Conservation (phyloP, 2,113 vertebrate species). For the Ovis canadensis region DNA sequence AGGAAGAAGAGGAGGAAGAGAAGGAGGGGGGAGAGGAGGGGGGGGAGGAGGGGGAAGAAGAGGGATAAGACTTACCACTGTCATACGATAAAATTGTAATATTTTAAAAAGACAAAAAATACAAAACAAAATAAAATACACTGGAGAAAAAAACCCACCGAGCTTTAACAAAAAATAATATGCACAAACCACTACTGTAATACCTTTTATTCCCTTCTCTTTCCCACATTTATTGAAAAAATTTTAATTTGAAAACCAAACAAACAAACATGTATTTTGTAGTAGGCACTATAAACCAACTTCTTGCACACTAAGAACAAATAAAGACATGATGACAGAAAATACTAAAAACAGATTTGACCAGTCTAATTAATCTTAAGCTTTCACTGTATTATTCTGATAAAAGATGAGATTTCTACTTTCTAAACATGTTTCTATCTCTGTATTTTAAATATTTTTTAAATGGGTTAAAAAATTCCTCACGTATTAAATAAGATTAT, state of each 20-base stretch:
- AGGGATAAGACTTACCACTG: not conserved
- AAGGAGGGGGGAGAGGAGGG: no score
- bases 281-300: not conserved
- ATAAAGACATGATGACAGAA: not conserved
- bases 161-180: constrained; percentile 15
- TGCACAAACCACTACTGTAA: not conserved
- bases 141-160: not conserved
- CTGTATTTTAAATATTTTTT: not conserved
- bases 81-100: not conserved
- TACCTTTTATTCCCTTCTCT: not conserved
- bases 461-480: not conserved
- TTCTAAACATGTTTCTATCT: constrained; percentile 1
- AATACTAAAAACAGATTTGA: not conserved
- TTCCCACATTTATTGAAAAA: not conserved
- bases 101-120: not conserved
- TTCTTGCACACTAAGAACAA: not conserved
- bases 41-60: fast-evolving
- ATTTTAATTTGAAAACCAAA: constrained; percentile 33
- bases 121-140: not conserved
- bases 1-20: fast-evolving
- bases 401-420: not conserved
- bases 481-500: not conserved
- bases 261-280: not conserved
- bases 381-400: not conserved
- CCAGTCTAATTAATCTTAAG: not conserved